Evolutionary conservation across 2,113 vertebrate genomes (phyloP).

Genomic region (Hemiscyllium ocellatum): DNA sequence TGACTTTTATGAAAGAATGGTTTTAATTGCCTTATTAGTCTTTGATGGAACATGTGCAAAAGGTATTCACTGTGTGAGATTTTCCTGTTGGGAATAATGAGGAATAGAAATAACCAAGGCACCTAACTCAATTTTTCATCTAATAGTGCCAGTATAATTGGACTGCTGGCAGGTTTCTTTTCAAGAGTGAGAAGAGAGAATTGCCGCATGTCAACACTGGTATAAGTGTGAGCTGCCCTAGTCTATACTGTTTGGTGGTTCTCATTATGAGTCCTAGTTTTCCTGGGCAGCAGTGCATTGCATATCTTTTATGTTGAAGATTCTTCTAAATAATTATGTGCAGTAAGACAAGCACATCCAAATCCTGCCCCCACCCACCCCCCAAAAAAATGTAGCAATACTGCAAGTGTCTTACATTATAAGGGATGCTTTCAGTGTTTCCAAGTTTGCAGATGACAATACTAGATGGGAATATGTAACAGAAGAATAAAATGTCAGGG

Average conservation of each 20-base stretch:
- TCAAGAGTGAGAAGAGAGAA: not conserved
- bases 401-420: not conserved
- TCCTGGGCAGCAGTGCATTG: not conserved
- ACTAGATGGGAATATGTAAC: too few relatives aligned
- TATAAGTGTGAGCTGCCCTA: not conserved
- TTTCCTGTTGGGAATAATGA: not conserved
- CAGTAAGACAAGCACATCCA: not conserved
- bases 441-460: too few relatives aligned
- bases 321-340: not conserved
- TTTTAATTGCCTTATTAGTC: conserved; percentile 1
- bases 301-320: not conserved
- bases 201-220: not conserved
- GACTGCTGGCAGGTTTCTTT: not conserved
- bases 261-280: not conserved
- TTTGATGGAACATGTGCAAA: not conserved
- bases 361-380: too few relatives aligned
- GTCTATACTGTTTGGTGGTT: not conserved
- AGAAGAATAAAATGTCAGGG: too few relatives aligned
- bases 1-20: not conserved
- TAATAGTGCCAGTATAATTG: not conserved
- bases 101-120: not conserved
- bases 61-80: not conserved
- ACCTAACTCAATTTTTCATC: not conserved
- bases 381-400: not conserved
- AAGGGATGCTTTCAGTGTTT: not conserved